phyloP scores from a whole-genome alignment of 2,888 invertebrate species.

The Platerodrilus igneus region DNA sequence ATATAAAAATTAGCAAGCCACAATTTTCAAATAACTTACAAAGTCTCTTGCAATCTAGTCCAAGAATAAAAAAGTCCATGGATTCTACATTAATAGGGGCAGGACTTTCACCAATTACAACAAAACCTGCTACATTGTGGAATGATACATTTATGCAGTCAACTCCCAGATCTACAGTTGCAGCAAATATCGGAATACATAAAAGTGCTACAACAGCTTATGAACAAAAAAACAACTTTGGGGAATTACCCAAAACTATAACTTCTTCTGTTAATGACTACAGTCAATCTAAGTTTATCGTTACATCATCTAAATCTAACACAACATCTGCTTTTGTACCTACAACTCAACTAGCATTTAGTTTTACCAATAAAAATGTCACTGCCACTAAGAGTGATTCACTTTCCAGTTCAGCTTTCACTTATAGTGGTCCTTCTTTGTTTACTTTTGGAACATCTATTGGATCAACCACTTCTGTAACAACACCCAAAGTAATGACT shows the following conservation, averaged over 20 bases:
- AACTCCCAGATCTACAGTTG: conserved; percentile 24
- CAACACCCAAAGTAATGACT: too few relatives aligned
- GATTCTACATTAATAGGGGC: conserved; percentile 20
- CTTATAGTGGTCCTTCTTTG: too few relatives aligned
- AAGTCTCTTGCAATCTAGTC: not conserved
- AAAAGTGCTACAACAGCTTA: too few relatives aligned
- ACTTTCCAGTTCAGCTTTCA: too few relatives aligned
- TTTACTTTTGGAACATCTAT: too few relatives aligned
- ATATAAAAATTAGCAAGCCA: conserved; percentile 53
- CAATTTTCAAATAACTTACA: conserved; percentile 35
- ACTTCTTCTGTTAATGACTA: too few relatives aligned
- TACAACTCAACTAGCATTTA: conserved; percentile 16
- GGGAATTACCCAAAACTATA: not conserved
- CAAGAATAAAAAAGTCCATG: not conserved
- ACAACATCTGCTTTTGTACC: conserved; percentile 20
- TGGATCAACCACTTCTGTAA: too few relatives aligned
- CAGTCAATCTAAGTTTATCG: conserved; percentile 3
- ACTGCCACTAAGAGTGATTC: too few relatives aligned
- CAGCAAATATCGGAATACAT: not conserved
- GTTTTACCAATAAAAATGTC: conserved; percentile 9
- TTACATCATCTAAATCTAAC: too few relatives aligned
- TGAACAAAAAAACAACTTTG: not conserved
- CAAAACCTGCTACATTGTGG: conserved; percentile 12
- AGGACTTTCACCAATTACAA: conserved; percentile 28
- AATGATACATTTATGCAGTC: conserved; percentile 32